A percentile compares a stretch with the other conserved stretches of the same genome.
Evolutionary conservation across 2,888 invertebrate species (phyloP).

Genomic region (Sialis fuliginosa): DNA sequence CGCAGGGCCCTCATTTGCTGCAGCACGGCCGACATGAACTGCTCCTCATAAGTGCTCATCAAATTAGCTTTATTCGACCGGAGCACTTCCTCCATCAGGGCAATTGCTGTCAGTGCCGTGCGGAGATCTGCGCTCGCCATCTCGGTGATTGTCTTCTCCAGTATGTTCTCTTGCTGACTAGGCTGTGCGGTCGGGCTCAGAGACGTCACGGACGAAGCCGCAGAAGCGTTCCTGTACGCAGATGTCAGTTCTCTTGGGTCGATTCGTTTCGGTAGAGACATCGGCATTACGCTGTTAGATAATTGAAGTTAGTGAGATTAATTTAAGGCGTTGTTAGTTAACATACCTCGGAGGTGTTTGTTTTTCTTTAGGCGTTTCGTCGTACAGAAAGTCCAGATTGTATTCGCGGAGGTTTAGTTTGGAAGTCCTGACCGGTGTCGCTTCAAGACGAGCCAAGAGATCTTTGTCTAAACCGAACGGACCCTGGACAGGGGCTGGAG

Average conservation of each 20-base stretch:
- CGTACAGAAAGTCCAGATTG: slow-evolving; percentile 21
- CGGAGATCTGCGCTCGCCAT: slow-evolving; percentile 44
- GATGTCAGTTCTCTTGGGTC: slow-evolving; percentile 13
- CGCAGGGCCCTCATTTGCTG: slow-evolving; percentile 40
- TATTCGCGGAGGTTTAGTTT: slow-evolving; percentile 25
- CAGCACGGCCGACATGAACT: slow-evolving; percentile 42
- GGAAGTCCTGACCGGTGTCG: slow-evolving; percentile 20
- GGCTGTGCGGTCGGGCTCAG: not conserved
- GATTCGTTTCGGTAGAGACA: slow-evolving; percentile 35
- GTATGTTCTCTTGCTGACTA: slow-evolving; percentile 19
- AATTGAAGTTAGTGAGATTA: slow-evolving; percentile 1
- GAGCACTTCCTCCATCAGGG: slow-evolving; percentile 50
- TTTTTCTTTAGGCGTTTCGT: slow-evolving; percentile 9
- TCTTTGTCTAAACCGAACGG: slow-evolving; percentile 65
- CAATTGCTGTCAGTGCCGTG: slow-evolving; percentile 40
- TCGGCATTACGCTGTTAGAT: slow-evolving; percentile 27
- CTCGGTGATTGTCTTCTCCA: slow-evolving; percentile 33
- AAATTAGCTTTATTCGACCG: slow-evolving; percentile 30
- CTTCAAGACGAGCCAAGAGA: slow-evolving; percentile 50
- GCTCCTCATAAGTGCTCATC: slow-evolving; percentile 41
- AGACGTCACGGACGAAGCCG: slow-evolving; percentile 9
- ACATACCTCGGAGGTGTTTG: slow-evolving; percentile 3
- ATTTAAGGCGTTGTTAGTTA: not conserved
- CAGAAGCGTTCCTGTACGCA: not conserved
- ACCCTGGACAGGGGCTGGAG: slow-evolving; percentile 33